Percentiles rank a stretch among this genome's conserved stretches.
Conservation (phyloP, 1,140 invertebrate genomes). For the Nymphalis io region DNA sequence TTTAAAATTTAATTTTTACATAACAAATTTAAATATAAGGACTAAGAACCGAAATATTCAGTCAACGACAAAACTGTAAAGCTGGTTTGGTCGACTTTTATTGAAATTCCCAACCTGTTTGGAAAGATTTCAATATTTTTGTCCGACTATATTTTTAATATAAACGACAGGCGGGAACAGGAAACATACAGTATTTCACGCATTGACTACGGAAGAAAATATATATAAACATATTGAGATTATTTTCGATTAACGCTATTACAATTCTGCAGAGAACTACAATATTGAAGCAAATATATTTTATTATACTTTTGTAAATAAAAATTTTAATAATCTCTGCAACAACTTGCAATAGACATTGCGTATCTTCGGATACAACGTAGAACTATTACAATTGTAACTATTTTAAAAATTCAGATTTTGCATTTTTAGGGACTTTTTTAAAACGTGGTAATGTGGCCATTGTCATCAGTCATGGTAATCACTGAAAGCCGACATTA, state of each 20-base stretch:
- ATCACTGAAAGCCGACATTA: too few species aligned
- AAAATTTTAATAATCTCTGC: too few species aligned
- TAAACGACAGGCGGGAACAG: background rate
- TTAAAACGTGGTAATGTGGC: too few species aligned
- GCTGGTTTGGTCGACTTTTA: conserved; percentile 8
- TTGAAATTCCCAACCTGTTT: conserved; percentile 18
- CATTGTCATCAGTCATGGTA: too few species aligned
- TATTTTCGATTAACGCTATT: background rate
- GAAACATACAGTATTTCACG: background rate
- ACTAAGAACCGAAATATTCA: background rate
- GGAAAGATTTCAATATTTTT: background rate
- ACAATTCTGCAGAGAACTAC: background rate
- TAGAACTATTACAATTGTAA: too few species aligned
- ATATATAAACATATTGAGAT: background rate
- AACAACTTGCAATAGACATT: too few species aligned
- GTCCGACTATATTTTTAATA: conserved; percentile 9
- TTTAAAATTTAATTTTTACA: too few species aligned
- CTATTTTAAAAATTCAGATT: too few species aligned
- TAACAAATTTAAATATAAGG: too few species aligned
- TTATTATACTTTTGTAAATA: too few species aligned
- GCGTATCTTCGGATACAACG: too few species aligned
- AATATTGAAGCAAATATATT: background rate
- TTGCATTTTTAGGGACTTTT: too few species aligned
- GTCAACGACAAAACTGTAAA: background rate
- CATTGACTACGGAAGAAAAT: background rate